phyloP scores from a whole-genome alignment of 1,140 invertebrate species.

The Meloidogyne chitwoodi region DNA sequence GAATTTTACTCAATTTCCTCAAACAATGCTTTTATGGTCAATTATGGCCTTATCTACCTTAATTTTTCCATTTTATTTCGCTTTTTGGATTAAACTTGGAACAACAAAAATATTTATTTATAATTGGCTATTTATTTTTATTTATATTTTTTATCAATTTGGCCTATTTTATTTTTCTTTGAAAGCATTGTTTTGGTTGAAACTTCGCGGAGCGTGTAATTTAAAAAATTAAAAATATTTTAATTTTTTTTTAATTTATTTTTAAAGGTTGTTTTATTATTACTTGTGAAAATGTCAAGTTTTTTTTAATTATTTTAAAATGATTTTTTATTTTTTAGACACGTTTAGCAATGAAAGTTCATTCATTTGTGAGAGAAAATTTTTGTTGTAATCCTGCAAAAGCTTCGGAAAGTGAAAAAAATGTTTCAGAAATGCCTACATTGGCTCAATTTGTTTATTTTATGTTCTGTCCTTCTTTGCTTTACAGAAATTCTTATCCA shows the following conservation, averaged over 20 bases:
- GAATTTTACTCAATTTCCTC: constrained; percentile 51
- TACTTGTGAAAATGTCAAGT: constrained; percentile 56
- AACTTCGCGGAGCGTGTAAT: constrained; percentile 51
- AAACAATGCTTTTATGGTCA: constrained; percentile 47
- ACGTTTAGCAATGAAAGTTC: constrained; percentile 56
- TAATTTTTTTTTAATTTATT: not conserved
- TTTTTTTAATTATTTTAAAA: not conserved
- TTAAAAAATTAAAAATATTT: not conserved
- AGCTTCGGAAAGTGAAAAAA: not conserved
- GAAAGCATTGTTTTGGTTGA: constrained; percentile 45
- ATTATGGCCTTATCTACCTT: constrained; percentile 57
- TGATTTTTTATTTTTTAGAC: constrained; percentile 47
- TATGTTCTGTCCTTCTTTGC: constrained; percentile 55
- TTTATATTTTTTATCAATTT: constrained; percentile 39
- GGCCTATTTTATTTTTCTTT: constrained; percentile 53
- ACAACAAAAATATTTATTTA: not conserved
- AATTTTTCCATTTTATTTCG: constrained; percentile 28
- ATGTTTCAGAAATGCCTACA: constrained; percentile 29
- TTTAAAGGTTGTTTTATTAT: constrained; percentile 53
- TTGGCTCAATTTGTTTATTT: constrained; percentile 53
- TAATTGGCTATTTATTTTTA: constrained; percentile 11
- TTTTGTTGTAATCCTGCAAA: constrained; percentile 37
- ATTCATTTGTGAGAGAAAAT: constrained; percentile 57
- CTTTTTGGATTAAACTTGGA: not conserved
- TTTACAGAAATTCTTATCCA: constrained; percentile 52